Evolutionary conservation across 2,113 vertebrate species (phyloP).

Genomic region (Trinectes maculatus): DNA sequence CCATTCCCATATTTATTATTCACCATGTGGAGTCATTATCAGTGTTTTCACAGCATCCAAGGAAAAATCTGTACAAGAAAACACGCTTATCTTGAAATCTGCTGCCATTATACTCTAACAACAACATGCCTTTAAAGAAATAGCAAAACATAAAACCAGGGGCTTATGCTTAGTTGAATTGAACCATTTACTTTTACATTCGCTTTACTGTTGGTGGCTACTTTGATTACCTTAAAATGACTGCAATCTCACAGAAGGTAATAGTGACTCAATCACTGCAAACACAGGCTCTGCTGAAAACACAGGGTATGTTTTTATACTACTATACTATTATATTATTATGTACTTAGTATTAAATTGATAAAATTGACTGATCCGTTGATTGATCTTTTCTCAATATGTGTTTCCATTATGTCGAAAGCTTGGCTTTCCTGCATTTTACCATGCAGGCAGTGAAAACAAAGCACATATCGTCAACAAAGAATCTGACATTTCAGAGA

Average conservation of each 20-base stretch:
- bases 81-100: neutral
- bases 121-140: slow-evolving; percentile 25
- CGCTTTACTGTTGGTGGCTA: slow-evolving; percentile 44
- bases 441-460: neutral
- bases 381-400: no score
- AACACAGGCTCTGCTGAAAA: slow-evolving; percentile 16
- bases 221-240: slow-evolving; percentile 40
- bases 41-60: slow-evolving; percentile 1
- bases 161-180: slow-evolving; percentile 33
- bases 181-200: slow-evolving; percentile 24
- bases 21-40: neutral
- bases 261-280: slow-evolving; percentile 18
- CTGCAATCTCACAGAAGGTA: slow-evolving; percentile 14
- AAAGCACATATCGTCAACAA: neutral
- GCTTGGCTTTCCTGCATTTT: neutral
- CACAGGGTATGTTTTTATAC: no score
- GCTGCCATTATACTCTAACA: neutral
- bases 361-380: no score
- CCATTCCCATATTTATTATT: neutral
- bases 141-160: slow-evolving; percentile 24
- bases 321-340: no score
- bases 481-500: slow-evolving; percentile 30
- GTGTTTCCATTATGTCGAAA: neutral
- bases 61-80: neutral
- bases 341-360: no score